These are phyloP conservation scores for Mastacembelus armatus DNA, from an alignment of 2,797 vertebrate genomes.

Conservation along the genomic window DNA sequence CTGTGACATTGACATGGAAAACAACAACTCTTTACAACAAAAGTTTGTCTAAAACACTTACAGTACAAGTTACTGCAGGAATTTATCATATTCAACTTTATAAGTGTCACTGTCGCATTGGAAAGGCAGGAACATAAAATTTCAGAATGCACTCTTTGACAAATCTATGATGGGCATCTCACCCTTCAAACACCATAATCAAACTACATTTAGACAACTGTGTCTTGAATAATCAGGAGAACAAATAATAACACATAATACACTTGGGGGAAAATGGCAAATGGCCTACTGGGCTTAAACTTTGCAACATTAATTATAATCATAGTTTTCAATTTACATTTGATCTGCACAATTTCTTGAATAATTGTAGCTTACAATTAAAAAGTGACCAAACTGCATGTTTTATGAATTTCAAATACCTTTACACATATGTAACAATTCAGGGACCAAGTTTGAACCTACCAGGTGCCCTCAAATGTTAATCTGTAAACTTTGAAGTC, in stretches of 20 bases:
- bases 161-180: background rate
- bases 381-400: background rate
- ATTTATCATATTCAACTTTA: no score
- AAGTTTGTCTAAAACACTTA: no score
- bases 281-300: no score
- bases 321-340: no score
- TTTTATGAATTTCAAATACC: slow-evolving; percentile 48
- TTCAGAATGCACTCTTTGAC: background rate
- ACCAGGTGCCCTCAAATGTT: slow-evolving; percentile 74
- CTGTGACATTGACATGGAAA: no score
- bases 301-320: no score
- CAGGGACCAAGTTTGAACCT: slow-evolving; percentile 61
- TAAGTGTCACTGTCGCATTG: background rate
- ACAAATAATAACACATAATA: background rate
- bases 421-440: slow-evolving; percentile 51
- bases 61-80: no score
- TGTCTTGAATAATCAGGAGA: background rate
- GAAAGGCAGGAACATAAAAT: no score
- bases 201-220: background rate
- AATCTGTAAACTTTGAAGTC: slow-evolving; percentile 82
- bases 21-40: no score
- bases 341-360: background rate
- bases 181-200: background rate
- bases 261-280: no score
- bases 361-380: background rate